Evolutionary conservation across 2,888 invertebrate species (phyloP).

Genomic region (Cataglyphis albicans): DNA sequence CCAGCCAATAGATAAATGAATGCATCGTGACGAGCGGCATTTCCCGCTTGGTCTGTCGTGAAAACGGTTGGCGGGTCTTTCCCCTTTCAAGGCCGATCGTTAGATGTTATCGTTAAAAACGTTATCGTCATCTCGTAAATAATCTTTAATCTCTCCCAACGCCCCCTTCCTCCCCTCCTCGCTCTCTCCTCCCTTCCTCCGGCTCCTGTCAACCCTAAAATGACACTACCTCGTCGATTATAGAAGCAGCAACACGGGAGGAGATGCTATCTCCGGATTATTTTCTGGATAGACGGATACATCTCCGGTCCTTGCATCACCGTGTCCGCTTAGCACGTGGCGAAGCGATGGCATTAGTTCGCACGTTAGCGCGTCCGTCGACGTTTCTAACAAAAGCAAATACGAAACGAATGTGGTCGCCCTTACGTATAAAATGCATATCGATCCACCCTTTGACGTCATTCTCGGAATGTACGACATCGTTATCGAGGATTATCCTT

Average conservation of each 20-base stretch:
- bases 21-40: constrained; percentile 83
- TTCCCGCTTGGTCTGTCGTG: constrained; percentile 83
- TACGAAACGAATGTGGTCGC: constrained; percentile 74
- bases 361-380: constrained; percentile 70
- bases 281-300: constrained; percentile 85
- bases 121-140: constrained; percentile 84
- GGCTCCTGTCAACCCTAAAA: constrained; percentile 50
- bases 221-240: constrained; percentile 58
- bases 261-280: constrained; percentile 80
- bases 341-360: constrained; percentile 71
- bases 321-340: constrained; percentile 74
- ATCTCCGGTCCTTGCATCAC: constrained; percentile 69
- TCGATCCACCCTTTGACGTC: constrained; percentile 37
- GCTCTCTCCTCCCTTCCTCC: constrained; percentile 6
- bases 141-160: constrained; percentile 83
- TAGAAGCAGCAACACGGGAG: constrained; percentile 32
- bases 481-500: constrained; percentile 62
- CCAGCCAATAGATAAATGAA: constrained; percentile 81
- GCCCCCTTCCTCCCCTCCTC: constrained; percentile 6
- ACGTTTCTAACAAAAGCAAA: constrained; percentile 64
- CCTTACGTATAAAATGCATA: constrained; percentile 10
- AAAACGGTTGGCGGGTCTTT: constrained; percentile 77
- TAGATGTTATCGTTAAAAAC: constrained; percentile 80
- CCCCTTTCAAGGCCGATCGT: constrained; percentile 76
- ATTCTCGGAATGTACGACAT: constrained; percentile 51